These are phyloP conservation scores for Apis cerana DNA, from an alignment of 1,140 invertebrate genomes.

Conservation along the genomic window DNA sequence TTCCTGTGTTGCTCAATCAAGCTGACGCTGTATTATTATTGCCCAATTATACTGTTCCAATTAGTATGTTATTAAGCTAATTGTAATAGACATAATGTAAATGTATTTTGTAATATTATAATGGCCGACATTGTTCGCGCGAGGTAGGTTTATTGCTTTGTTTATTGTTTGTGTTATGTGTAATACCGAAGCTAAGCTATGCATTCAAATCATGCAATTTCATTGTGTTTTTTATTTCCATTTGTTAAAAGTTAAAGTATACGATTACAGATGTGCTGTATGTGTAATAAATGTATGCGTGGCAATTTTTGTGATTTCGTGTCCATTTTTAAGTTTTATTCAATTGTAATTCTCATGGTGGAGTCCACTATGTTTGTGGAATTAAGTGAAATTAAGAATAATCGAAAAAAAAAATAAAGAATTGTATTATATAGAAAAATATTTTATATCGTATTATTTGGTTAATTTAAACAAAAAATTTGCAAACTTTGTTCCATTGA, in stretches of 20 bases:
- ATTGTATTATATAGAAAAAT: no score
- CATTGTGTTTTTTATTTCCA: not conserved
- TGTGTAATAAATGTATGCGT: not conserved
- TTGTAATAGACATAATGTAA: no score
- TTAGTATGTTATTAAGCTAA: slow-evolving; percentile 24
- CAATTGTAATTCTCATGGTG: no score
- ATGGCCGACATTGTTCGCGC: not conserved
- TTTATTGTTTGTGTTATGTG: not conserved
- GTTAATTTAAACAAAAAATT: no score
- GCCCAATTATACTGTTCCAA: not conserved
- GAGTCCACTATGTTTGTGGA: no score
- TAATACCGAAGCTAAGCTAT: not conserved
- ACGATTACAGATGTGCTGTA: not conserved
- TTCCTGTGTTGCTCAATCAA: not conserved
- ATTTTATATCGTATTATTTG: no score
- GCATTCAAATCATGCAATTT: slow-evolving; percentile 10
- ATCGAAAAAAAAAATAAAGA: no score
- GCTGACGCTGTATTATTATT: not conserved
- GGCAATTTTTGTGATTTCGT: no score
- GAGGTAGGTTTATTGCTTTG: not conserved
- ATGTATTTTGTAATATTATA: not conserved
- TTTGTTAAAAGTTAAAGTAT: not conserved
- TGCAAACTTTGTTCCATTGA: no score
- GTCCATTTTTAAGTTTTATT: no score
- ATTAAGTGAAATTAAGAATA: no score